phyloP scores from a whole-genome alignment of 1,140 invertebrate genomes.

The Drosophila bipectinata region DNA sequence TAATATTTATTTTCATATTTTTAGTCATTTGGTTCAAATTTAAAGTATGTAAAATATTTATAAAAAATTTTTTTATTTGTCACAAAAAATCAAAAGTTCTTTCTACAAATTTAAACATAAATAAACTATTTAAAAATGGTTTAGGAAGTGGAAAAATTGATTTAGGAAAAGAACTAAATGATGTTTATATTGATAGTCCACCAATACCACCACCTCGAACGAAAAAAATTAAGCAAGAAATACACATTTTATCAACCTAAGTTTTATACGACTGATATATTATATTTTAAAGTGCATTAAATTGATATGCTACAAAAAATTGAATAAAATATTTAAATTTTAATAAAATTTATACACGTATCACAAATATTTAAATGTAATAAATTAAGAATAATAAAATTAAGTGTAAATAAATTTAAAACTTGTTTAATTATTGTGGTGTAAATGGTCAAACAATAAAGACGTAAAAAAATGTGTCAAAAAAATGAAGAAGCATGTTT shows the following conservation, averaged over 20 bases:
- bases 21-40: slow-evolving; percentile 83
- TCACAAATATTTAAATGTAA: too few relatives aligned
- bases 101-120: not conserved
- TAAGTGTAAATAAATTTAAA: too few relatives aligned
- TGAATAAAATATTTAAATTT: too few relatives aligned
- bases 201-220: slow-evolving; percentile 36
- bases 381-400: too few relatives aligned
- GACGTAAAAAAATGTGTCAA: too few relatives aligned
- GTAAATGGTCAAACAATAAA: too few relatives aligned
- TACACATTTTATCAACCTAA: not conserved
- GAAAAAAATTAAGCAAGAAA: slow-evolving; percentile 13
- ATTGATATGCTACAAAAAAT: not conserved
- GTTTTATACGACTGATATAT: not conserved
- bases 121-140: not conserved
- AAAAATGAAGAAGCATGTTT: too few relatives aligned
- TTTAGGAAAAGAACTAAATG: not conserved
- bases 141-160: not conserved
- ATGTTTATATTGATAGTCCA: not conserved
- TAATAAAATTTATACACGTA: too few relatives aligned
- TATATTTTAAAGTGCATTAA: not conserved
- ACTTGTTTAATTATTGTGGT: too few relatives aligned
- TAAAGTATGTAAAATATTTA: slow-evolving; percentile 14
- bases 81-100: not conserved
- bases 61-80: not conserved
- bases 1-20: slow-evolving; percentile 84